Evolutionary conservation across 2,113 vertebrate species (phyloP), one percentile per base, ranked within the genome.

Genomic region (Bos javanicus): DNA sequence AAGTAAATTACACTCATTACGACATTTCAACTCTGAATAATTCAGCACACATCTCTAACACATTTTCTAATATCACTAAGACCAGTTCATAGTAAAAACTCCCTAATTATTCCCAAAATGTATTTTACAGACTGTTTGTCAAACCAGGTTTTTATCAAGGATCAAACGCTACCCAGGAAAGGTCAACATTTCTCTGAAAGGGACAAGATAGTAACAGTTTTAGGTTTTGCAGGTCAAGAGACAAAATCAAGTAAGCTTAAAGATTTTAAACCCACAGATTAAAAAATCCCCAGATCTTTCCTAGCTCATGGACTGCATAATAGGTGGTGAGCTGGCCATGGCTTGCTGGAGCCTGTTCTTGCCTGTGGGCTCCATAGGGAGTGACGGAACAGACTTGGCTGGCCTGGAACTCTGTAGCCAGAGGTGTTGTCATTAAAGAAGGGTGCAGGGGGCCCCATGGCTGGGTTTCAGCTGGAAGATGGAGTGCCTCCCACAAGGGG

Each of bases 1-100:
- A 88, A 96, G 62, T 88, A 95, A 97, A 86, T 96, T 57, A 84
- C 19, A 84, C 87, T 85, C 97, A 95, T 87, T 5, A 8, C 39
- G 60, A 94, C 62, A 81, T 92, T 94, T 95, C 81, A 81, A 81
- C 85, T 50, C 52, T 94, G 85, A 96, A 56, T 92, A 96, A 97
- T 95, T 92, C 92, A 95, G 50, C 33, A 50, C 30, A 57, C 39
- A 23, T 87, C 43, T 91, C 84, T 39, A 90, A 80, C 50, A 87
- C 28, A 85, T 93, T 90, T 36, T 90, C 57, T 87, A 86, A 60
- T 80, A 82, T 80, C 82, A 26, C 12, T 82, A 86, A 83, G 48
- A 90, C 10, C 25, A 80, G 19, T 87, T 96, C 16, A n/a, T n/a
- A 57, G 80, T 11, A 87, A 92, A 57, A 90, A 52, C 36, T 84